Conservation (phyloP, 1,140 invertebrate genomes). For the Sesamia nonagrioides region DNA sequence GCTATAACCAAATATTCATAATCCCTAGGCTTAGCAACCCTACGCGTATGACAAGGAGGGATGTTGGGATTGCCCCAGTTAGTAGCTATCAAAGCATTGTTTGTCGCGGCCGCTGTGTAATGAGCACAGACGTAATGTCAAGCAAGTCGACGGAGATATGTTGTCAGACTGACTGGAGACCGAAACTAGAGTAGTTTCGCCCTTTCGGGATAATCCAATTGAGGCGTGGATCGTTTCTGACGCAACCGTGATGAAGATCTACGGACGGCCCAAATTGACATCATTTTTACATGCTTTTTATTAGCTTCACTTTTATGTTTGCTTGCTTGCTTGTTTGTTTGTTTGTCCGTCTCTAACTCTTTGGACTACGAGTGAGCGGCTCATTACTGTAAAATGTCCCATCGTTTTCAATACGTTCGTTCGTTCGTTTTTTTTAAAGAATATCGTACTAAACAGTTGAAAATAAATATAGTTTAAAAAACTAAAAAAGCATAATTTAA, state of each 20-base stretch:
- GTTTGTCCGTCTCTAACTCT: no score
- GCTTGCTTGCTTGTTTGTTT: no score
- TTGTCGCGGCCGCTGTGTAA: conserved; percentile 68
- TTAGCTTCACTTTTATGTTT: no score
- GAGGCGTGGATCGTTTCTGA: conserved; percentile 17
- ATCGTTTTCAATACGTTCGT: no score
- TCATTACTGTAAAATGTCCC: no score
- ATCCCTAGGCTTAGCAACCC: conserved; percentile 40
- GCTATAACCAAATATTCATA: conserved; percentile 20
- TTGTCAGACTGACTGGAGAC: conserved; percentile 62
- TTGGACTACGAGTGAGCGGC: no score
- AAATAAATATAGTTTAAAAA: no score
- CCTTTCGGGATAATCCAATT: conserved; percentile 44
- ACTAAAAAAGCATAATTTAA: no score
- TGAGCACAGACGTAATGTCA: conserved; percentile 62
- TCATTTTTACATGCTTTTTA: no score
- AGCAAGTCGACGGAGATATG: conserved; percentile 49
- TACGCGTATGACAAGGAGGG: conserved; percentile 62
- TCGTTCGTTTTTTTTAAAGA: no score
- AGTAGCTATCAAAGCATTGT: conserved; percentile 79
- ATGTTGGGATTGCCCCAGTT: conserved; percentile 77
- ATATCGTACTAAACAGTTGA: no score
- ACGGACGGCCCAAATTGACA: conserved; percentile 17
- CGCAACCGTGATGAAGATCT: conserved; percentile 16
- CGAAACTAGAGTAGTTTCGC: conserved; percentile 42